Conservation (phyloP, 1,140 invertebrate species). For the Leptoteleia sp. region DNA sequence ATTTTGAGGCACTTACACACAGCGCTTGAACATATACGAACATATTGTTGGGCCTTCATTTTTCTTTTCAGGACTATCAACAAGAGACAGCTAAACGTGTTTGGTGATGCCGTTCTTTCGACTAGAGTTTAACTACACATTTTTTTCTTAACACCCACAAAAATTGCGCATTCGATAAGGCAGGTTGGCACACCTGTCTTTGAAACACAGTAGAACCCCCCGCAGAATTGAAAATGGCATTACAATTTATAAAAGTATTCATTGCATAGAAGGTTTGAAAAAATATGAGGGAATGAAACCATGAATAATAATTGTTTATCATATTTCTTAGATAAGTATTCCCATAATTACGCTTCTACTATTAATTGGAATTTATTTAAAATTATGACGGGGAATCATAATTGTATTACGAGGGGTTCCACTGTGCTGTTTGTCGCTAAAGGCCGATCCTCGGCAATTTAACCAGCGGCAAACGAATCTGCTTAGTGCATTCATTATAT, state of each 20-base stretch:
- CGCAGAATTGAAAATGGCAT: too few relatives aligned
- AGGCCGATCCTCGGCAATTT: neutral
- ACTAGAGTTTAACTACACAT: conserved; percentile 24
- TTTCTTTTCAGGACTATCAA: conserved; percentile 73
- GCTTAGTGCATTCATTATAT: conserved; percentile 13
- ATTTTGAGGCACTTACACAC: conserved; percentile 60
- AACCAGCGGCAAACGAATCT: conserved; percentile 2
- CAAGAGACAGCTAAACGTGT: conserved; percentile 73
- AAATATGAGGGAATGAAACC: too few relatives aligned
- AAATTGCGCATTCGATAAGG: neutral
- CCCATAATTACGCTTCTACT: too few relatives aligned
- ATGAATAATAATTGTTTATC: too few relatives aligned
- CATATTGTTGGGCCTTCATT: conserved; percentile 59
- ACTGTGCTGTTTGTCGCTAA: conserved; percentile 22
- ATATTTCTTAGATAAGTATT: too few relatives aligned
- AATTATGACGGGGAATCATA: too few relatives aligned
- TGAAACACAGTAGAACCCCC: conserved; percentile 34
- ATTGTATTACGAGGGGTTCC: conserved; percentile 19
- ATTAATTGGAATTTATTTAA: too few relatives aligned
- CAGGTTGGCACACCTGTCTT: conserved; percentile 8
- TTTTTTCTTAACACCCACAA: conserved; percentile 12
- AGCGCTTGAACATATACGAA: conserved; percentile 41
- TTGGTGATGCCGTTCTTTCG: conserved; percentile 76
- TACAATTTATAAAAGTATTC: too few relatives aligned
- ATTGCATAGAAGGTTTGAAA: too few relatives aligned